Conservation (phyloP, 2,888 invertebrate genomes). For the Argyra leucocephala region DNA sequence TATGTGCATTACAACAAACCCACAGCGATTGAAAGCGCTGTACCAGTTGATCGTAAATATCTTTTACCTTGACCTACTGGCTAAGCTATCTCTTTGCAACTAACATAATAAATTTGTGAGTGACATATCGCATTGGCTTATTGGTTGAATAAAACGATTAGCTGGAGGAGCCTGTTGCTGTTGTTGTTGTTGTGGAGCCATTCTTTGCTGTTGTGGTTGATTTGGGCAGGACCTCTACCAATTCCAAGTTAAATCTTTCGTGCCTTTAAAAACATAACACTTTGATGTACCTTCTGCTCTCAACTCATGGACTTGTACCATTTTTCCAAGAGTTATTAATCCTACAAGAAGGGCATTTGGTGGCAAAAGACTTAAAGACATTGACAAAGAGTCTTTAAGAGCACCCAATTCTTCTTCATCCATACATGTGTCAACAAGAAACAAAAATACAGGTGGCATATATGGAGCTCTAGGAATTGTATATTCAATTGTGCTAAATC, state of each 20-base stretch:
- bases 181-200: conserved; percentile 32
- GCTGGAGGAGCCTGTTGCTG: conserved; percentile 58
- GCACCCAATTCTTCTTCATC: conserved; percentile 95
- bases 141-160: conserved; percentile 85
- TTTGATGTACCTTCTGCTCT: conserved; percentile 88
- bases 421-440: conserved; percentile 96
- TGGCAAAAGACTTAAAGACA: conserved; percentile 89
- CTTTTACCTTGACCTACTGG: conserved; percentile 91
- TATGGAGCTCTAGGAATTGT: conserved; percentile 84
- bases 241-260: conserved; percentile 90
- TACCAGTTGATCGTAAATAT: conserved; percentile 86
- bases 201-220: conserved; percentile 46
- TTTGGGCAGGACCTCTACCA: conserved; percentile 51
- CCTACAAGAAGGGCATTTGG: conserved; percentile 91
- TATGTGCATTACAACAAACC: conserved; percentile 93
- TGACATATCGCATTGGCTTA: conserved; percentile 90
- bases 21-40: conserved; percentile 93
- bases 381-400: conserved; percentile 90
- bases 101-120: conserved; percentile 89
- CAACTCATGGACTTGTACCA: conserved; percentile 97
- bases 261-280: conserved; percentile 95
- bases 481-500: conserved; percentile 96
- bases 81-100: conserved; percentile 83
- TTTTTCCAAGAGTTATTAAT: conserved; percentile 94
- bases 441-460: conserved; percentile 89